Evolutionary conservation across 2,888 invertebrate species (phyloP).

Genomic region (Tenthredo scrophulariae): DNA sequence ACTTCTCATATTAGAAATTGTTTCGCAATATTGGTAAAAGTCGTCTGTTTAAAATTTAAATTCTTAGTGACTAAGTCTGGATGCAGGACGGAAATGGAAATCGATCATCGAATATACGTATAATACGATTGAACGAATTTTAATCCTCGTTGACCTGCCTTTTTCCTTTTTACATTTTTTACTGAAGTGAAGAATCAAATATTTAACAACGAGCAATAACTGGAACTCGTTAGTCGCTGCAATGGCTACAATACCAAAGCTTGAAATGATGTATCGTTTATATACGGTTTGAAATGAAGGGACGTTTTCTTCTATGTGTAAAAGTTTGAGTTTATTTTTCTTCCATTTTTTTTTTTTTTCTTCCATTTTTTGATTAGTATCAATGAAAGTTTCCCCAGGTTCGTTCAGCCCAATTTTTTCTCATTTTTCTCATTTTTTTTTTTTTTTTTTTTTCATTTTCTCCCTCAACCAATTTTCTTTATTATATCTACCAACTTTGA

Average conservation of each 20-base stretch:
- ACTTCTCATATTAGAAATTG: neutral
- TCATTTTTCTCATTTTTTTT: neutral
- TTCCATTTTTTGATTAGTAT: neutral
- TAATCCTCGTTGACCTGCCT: neutral
- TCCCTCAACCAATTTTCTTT: constrained; percentile 16
- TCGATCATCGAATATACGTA: neutral
- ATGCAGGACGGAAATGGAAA: neutral
- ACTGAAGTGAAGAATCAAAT: neutral
- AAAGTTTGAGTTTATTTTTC: neutral
- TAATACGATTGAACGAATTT: neutral
- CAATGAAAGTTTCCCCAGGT: neutral
- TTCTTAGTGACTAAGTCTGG: too few relatives aligned
- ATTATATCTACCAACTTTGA: constrained; percentile 14
- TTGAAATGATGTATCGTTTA: neutral
- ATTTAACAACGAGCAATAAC: constrained; percentile 1
- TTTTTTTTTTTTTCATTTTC: neutral
- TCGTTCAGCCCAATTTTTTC: neutral
- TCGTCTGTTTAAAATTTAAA: neutral
- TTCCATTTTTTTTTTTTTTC: neutral
- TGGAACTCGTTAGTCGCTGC: neutral
- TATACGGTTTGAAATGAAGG: neutral
- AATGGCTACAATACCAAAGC: neutral
- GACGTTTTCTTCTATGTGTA: neutral
- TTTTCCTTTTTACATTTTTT: neutral
- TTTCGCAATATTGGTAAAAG: neutral